Conservation (phyloP, 2,888 invertebrate species). For the Ariolimax columbianus region DNA sequence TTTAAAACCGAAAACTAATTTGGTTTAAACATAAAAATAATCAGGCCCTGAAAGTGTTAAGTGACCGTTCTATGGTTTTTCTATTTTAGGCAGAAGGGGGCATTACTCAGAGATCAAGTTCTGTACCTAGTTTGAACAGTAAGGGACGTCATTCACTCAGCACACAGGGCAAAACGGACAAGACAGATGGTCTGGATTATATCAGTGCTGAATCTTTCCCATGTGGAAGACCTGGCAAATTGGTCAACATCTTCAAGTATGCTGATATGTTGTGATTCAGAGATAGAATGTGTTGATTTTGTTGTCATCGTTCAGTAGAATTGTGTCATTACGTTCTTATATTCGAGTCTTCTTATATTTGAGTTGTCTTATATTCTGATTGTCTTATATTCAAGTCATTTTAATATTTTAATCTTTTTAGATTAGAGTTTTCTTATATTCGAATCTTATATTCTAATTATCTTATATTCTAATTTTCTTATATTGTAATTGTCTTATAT, state of each 20-base stretch:
- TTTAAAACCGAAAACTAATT: no score
- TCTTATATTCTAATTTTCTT: no score
- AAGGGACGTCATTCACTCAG: slow-evolving; percentile 53
- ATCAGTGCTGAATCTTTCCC: slow-evolving; percentile 54
- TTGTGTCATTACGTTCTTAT: not conserved
- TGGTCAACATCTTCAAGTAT: slow-evolving; percentile 46
- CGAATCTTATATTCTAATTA: no score
- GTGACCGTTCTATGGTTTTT: no score
- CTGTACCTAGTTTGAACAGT: slow-evolving; percentile 56
- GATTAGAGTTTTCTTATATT: no score
- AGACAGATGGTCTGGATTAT: slow-evolving; percentile 52
- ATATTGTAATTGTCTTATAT: no score
- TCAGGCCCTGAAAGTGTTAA: no score
- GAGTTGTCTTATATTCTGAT: no score
- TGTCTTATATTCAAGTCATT: no score
- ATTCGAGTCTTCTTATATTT: not conserved
- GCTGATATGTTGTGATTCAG: not conserved
- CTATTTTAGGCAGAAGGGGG: slow-evolving; percentile 80
- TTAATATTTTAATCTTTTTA: no score
- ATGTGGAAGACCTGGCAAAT: slow-evolving; percentile 44
- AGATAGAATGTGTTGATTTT: not conserved
- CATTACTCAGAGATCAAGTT: slow-evolving; percentile 59
- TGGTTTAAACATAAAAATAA: no score
- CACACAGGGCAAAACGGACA: slow-evolving; percentile 53
- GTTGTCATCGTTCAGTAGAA: not conserved